These are phyloP conservation scores for Drosophila kepulauana DNA, from an alignment of 1,140 invertebrate genomes.

Conservation along the genomic window DNA sequence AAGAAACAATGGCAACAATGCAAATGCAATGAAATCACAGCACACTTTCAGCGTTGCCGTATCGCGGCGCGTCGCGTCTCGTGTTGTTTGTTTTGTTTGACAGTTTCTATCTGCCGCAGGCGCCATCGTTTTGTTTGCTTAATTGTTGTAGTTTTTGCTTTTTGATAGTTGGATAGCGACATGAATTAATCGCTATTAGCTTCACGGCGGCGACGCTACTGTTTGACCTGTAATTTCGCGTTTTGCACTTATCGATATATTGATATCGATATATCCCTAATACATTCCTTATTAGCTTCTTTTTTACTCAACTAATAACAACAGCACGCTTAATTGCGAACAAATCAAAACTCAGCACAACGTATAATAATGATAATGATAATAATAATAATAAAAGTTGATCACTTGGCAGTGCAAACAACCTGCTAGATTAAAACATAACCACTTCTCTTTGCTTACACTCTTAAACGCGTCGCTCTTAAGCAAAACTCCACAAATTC, in stretches of 20 bases:
- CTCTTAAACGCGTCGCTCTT: constrained; percentile 40
- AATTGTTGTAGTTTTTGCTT: constrained; percentile 59
- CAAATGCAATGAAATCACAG: constrained; percentile 50
- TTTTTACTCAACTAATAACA: background rate
- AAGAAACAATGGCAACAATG: constrained; percentile 37
- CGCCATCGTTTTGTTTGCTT: constrained; percentile 69
- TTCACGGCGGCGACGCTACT: background rate
- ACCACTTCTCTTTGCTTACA: constrained; percentile 13
- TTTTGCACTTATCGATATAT: background rate
- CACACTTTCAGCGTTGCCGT: constrained; percentile 70
- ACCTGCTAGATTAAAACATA: constrained; percentile 59
- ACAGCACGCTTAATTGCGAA: constrained; percentile 30
- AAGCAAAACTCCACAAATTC: constrained; percentile 63
- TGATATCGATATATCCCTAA: no score
- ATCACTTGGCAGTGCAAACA: constrained; percentile 59
- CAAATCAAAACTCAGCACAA: constrained; percentile 24
- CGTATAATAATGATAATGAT: constrained; percentile 54
- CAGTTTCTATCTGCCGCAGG: constrained; percentile 65
- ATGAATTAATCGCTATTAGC: constrained; percentile 20
- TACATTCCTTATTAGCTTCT: no score
- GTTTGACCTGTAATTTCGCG: background rate
- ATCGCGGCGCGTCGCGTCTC: constrained; percentile 72
- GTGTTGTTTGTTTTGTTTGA: constrained; percentile 79
- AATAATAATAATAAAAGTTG: constrained; percentile 57
- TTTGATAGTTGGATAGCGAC: constrained; percentile 33